A percentile compares a stretch with the other conserved stretches of the same genome.
Conservation (phyloP, 2,888 invertebrate genomes). For the Chromoteleia sp. region DNA sequence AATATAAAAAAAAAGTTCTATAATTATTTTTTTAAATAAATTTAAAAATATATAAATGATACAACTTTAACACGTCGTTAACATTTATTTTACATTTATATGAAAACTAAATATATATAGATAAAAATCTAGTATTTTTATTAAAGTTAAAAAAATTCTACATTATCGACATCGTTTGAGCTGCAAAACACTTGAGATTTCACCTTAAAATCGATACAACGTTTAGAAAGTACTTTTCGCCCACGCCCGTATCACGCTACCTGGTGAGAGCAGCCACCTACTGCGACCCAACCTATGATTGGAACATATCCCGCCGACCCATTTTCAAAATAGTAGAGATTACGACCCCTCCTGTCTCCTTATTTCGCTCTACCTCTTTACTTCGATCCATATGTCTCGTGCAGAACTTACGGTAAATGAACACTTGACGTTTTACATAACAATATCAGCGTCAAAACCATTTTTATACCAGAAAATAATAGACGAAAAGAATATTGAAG, state of each 20-base stretch:
- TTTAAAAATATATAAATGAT: too few species aligned
- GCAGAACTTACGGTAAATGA: conserved; percentile 53
- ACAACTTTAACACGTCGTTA: too few species aligned
- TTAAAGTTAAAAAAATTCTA: too few species aligned
- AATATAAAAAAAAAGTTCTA: too few species aligned
- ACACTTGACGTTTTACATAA: conserved; percentile 61
- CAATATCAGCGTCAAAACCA: conserved; percentile 34
- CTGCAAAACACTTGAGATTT: too few species aligned
- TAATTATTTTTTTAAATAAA: too few species aligned
- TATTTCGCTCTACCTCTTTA: conserved; percentile 58
- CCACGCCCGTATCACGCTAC: conserved; percentile 74
- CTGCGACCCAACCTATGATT: conserved; percentile 65
- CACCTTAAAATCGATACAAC: conserved; percentile 79
- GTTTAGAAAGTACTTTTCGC: conserved; percentile 79
- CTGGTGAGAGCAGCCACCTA: conserved; percentile 68
- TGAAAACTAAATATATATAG: too few species aligned
- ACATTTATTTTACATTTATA: too few species aligned
- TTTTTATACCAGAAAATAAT: conserved; percentile 27
- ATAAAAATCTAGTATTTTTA: too few species aligned
- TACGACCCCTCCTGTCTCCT: conserved; percentile 60
- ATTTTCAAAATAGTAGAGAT: conserved; percentile 70
- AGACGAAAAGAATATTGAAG: conserved; percentile 4
- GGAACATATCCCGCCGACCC: conserved; percentile 70
- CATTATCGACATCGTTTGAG: too few species aligned
- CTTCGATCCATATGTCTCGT: conserved; percentile 55